These are phyloP conservation scores for Cyclophora albipunctata DNA, from an alignment of 2,888 invertebrate genomes.

Conservation along the genomic window DNA sequence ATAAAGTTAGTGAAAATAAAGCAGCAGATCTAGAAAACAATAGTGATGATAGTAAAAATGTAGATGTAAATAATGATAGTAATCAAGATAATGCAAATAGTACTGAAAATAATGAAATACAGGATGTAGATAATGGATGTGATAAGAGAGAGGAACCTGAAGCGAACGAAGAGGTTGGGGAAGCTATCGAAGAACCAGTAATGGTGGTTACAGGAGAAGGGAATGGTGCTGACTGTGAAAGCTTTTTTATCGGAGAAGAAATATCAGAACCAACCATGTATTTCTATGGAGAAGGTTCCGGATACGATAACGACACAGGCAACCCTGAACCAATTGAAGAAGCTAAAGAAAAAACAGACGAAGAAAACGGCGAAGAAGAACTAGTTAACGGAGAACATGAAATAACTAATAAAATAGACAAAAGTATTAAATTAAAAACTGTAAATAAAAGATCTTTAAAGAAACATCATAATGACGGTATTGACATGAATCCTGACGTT, in stretches of 20 bases:
- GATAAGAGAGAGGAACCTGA: slow-evolving; percentile 4
- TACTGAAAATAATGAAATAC: slow-evolving; percentile 14
- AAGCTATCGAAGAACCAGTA: slow-evolving; percentile 82
- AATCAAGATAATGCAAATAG: slow-evolving; percentile 36
- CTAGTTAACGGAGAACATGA: slow-evolving; percentile 59
- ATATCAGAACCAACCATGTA: slow-evolving; percentile 83
- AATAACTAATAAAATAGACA: slow-evolving; percentile 42
- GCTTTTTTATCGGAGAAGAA: slow-evolving; percentile 76
- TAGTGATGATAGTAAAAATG: slow-evolving; percentile 7
- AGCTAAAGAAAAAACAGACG: slow-evolving; percentile 36
- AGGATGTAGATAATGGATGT: slow-evolving; percentile 14
- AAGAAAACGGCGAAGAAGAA: slow-evolving; percentile 51
- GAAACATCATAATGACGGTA: slow-evolving; percentile 54
- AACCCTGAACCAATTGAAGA: slow-evolving; percentile 71
- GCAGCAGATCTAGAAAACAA: slow-evolving; percentile 15
- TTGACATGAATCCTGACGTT: slow-evolving; percentile 51
- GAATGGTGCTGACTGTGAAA: slow-evolving; percentile 79
- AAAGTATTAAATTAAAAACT: slow-evolving; percentile 47
- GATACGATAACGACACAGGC: slow-evolving; percentile 83
- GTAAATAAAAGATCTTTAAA: slow-evolving; percentile 56
- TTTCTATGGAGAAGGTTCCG: slow-evolving; percentile 83
- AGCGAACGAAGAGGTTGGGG: slow-evolving; percentile 3
- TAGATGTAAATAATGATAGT: slow-evolving; percentile 8
- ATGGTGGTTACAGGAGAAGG: slow-evolving; percentile 82
- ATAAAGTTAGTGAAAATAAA: slow-evolving; percentile 3